Base-by-base conservation (phyloP, 2,797 vertebrate species). In the Todus mexicanus region DNA sequence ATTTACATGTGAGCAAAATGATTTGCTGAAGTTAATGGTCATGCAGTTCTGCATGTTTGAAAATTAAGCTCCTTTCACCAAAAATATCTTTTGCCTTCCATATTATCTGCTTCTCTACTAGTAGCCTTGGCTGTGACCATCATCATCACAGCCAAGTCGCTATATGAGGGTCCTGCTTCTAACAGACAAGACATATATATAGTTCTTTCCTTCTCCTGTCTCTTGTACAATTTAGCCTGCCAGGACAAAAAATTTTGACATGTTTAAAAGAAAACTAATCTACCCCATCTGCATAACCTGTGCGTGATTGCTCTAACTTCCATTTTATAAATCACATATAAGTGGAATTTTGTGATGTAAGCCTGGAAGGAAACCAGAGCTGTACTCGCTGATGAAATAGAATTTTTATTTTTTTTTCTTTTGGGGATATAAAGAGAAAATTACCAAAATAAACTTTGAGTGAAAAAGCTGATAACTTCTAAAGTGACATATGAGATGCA, bases 1-100 rank as follows among this genome's bases (percentile, higher is more conserved):
- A 97, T 96, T 81, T 94, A 92, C 91, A 94, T 90, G 93, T 79
- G 92, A 95, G 96, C 83, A 94, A 92, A 96, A 90, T 78, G 72
- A 69, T 89, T 94, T 92, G 74, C 77, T 91, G 91, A 87, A 94
- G 89, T 81, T 75, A 92, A 95, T 91, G 78, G 59, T 94, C 40
- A 19, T 94, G 88, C 74, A 73, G 33, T 78, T 87, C 78, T 91
- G 31, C 71, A 42, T 90, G 89, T 92, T 93, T 90, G 69, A 94
- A 96, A 90, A 94, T 85, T 12, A 81, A 69, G 47, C 35, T 69
- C 88, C 31, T 80, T 90, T 87, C 65, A 84, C 50, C 27, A 64
- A 86, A 91, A 92, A 20, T 64, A 61, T 79, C 37, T 80, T 83
- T 64, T 68, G 42, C 42, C 33, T 87, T 85, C 22, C 18, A 5